A percentile compares a stretch with the other conserved stretches of the same genome.
Evolutionary conservation across 2,888 invertebrate species (phyloP).

Genomic region (Sylvicola cinctus): DNA sequence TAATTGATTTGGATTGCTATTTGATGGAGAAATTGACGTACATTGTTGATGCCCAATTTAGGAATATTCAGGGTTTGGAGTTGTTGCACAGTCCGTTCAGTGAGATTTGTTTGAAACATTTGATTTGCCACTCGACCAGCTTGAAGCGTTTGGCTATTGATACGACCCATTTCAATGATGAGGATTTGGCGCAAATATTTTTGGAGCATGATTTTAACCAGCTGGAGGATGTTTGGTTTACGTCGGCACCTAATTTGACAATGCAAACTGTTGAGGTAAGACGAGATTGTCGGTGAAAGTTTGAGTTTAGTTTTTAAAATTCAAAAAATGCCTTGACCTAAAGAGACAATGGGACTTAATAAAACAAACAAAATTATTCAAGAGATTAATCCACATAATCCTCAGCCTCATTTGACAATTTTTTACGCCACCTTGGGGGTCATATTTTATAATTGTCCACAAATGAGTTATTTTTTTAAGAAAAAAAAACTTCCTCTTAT

Average conservation of each 20-base stretch:
- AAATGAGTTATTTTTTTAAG: too few relatives aligned
- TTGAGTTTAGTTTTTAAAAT: too few relatives aligned
- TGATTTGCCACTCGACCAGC: slow-evolving; percentile 37
- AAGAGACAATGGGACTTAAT: too few relatives aligned
- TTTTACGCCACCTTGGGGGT: too few relatives aligned
- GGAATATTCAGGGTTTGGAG: slow-evolving; percentile 40
- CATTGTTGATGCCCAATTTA: slow-evolving; percentile 33
- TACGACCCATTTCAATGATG: slow-evolving; percentile 40
- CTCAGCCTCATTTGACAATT: too few relatives aligned
- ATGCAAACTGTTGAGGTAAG: slow-evolving; percentile 34
- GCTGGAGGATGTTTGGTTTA: slow-evolving; percentile 48
- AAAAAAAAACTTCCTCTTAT: too few relatives aligned
- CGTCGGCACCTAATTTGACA: slow-evolving; percentile 41
- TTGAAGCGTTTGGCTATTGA: slow-evolving; percentile 43
- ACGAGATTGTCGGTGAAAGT: too few relatives aligned
- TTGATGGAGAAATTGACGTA: slow-evolving; percentile 39
- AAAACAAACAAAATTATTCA: too few relatives aligned
- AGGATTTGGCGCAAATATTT: slow-evolving; percentile 40
- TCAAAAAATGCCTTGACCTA: too few relatives aligned
- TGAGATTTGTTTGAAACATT: slow-evolving; percentile 32
- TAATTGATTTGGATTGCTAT: slow-evolving; percentile 42
- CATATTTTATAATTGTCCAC: too few relatives aligned
- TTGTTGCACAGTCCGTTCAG: slow-evolving; percentile 42
- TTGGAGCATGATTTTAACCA: slow-evolving; percentile 38
- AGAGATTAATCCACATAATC: too few relatives aligned